Conservation (phyloP, 1,140 invertebrate species). For the Calephelis virginiensis region DNA sequence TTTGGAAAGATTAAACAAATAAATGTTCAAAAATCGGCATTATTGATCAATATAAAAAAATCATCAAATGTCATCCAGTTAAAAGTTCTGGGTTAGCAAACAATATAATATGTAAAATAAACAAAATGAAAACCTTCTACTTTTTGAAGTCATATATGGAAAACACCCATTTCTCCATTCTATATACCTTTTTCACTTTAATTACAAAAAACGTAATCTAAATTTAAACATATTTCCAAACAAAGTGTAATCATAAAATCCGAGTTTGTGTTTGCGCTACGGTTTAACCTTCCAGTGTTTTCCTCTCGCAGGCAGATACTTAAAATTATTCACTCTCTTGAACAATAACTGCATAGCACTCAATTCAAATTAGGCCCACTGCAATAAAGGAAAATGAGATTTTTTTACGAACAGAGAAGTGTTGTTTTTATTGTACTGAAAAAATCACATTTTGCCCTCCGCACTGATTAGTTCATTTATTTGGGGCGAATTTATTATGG, state of each 20-base stretch:
- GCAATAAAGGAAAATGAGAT: constrained; percentile 77
- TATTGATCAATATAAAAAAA: too few species aligned
- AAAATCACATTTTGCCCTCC: constrained; percentile 47
- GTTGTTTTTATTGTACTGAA: constrained; percentile 70
- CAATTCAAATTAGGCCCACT: constrained; percentile 73
- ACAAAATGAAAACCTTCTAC: too few species aligned
- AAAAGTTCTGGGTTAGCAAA: too few species aligned
- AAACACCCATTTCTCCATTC: too few species aligned
- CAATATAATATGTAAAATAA: too few species aligned
- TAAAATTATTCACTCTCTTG: constrained; percentile 76
- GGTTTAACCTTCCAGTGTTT: constrained; percentile 30
- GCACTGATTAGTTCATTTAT: constrained; percentile 72
- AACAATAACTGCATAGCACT: constrained; percentile 76
- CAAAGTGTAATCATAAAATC: neutral
- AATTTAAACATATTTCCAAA: too few species aligned
- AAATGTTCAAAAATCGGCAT: too few species aligned
- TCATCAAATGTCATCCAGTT: too few species aligned
- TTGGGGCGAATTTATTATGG: constrained; percentile 69
- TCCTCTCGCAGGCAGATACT: constrained; percentile 54
- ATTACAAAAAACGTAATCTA: too few species aligned
- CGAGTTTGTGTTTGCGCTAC: neutral
- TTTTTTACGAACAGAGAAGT: constrained; percentile 70
- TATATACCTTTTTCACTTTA: too few species aligned
- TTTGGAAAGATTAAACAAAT: too few species aligned
- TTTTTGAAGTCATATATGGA: too few species aligned